Conservation (phyloP, 2,113 vertebrate species). For the Neomonachus schauinslandi region DNA sequence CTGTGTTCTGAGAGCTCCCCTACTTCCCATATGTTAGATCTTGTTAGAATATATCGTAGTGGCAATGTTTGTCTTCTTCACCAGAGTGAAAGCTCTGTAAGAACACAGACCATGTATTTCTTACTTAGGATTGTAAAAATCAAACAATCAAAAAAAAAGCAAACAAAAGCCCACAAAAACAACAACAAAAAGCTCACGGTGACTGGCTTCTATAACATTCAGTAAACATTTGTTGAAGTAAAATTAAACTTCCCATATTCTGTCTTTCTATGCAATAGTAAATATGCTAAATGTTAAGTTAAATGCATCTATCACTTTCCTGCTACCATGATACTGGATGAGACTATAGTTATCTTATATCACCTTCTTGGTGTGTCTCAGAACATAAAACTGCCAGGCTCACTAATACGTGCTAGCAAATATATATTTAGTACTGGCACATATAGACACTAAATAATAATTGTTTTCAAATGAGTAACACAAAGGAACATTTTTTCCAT, state of each 20-base stretch:
- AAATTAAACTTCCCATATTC: neutral
- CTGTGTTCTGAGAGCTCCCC: neutral
- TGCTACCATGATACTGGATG: neutral
- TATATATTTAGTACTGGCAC: neutral
- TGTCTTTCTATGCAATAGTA: neutral
- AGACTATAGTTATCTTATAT: neutral
- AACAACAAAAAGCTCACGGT: neutral
- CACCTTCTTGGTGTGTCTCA: neutral
- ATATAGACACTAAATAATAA: neutral
- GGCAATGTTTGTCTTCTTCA: neutral
- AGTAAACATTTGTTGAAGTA: neutral
- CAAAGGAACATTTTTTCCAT: neutral
- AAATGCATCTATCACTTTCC: neutral
- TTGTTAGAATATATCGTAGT: neutral
- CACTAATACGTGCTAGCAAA: neutral
- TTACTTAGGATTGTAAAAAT: neutral
- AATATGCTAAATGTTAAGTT: neutral
- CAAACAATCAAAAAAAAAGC: neutral
- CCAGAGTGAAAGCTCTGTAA: neutral
- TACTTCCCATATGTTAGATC: neutral
- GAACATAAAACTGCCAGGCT: neutral
- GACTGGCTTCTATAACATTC: neutral
- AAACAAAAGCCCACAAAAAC: neutral
- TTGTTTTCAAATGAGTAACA: neutral
- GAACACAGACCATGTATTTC: neutral